Evolutionary conservation across 2,888 invertebrate species (phyloP), one percentile per base, ranked within the genome.

Genomic region (Trissoscelio sp.): DNA sequence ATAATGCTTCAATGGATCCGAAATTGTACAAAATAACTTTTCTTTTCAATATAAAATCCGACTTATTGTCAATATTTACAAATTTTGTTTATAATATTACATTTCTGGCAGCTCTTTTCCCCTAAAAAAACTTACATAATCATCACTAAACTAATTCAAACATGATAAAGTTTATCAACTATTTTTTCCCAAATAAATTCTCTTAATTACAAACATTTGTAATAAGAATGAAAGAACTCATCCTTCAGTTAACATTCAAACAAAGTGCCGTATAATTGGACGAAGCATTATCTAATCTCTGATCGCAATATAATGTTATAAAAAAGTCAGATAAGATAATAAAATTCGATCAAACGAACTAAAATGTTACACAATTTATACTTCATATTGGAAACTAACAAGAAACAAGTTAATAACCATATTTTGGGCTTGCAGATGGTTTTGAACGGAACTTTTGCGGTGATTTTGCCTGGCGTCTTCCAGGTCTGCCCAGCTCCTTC

Each of bases 401-500:
- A 14, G 6, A 51, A 37, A 62, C 20, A 28, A 37, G n/a, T 34
- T 79, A 87, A 84, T 87, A 82, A 91, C 91, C 88, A 91, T 90
- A 58, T 89, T 91, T 79, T 91, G 90, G 20, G 91, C 89, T 82
- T 90, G 90, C 12, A 91, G 85, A 64, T 91, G 90, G 87, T 90
- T 89, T 48, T 90, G 90, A 44, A 89, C 88, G 37, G 88, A 89
- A 66, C 85, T 86, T 78, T 88, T 88, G 60, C 89, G 88, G 44
- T 88, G 87, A 48, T 87, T 88, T 60, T 88, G 88, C 57, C 90
- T 87, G 1, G 87, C 92, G 88, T 95, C 95, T 89, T 97, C 97
- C 74, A 96, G 92, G n/a, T 96, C 96, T 3, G 97, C 96, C 97
- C 97, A 97, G 83, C 97, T 97, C 89, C 96, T 94, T 85, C 97